phyloP scores from a whole-genome alignment of 1,140 invertebrate genomes.

The Laupala kohalensis region DNA sequence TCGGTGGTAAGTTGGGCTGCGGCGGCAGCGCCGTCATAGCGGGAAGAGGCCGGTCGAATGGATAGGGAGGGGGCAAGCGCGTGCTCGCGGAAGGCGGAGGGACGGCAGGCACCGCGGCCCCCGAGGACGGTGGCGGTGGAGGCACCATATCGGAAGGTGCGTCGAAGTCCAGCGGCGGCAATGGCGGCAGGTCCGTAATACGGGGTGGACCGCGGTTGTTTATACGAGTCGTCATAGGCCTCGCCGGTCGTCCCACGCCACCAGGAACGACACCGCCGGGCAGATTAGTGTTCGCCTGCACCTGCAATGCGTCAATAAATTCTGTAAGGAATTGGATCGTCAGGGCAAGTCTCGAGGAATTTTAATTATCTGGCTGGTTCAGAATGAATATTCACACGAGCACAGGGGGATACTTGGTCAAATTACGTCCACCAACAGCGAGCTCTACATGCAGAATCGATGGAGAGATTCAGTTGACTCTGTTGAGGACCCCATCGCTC shows the following conservation, averaged over 20 bases:
- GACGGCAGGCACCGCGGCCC: conserved; percentile 28
- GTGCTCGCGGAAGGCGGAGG: conserved; percentile 26
- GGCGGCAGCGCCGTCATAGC: conserved; percentile 22
- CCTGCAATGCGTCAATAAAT: too few relatives aligned
- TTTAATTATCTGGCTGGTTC: too few relatives aligned
- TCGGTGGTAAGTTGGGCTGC: conserved; percentile 31
- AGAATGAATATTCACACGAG: too few relatives aligned
- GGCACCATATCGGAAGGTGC: conserved; percentile 21
- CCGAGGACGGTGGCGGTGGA: conserved; percentile 28
- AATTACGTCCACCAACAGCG: too few relatives aligned
- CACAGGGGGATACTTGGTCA: too few relatives aligned
- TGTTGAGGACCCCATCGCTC: too few relatives aligned
- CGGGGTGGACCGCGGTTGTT: conserved; percentile 79
- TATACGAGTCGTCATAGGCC: conserved; percentile 49
- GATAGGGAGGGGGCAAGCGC: conserved; percentile 30
- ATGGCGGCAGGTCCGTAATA: conserved; percentile 55
- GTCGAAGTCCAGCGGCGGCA: conserved; percentile 55
- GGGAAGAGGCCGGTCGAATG: conserved; percentile 19
- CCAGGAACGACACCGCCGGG: conserved; percentile 9
- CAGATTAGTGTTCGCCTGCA: conserved; percentile 35
- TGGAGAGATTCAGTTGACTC: too few relatives aligned
- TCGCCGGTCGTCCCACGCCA: conserved; percentile 31
- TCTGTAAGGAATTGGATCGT: too few relatives aligned
- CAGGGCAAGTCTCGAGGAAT: too few relatives aligned
- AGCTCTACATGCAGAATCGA: too few relatives aligned